Conservation (phyloP, 2,888 invertebrate species). For the Melinopterus prodromus region DNA sequence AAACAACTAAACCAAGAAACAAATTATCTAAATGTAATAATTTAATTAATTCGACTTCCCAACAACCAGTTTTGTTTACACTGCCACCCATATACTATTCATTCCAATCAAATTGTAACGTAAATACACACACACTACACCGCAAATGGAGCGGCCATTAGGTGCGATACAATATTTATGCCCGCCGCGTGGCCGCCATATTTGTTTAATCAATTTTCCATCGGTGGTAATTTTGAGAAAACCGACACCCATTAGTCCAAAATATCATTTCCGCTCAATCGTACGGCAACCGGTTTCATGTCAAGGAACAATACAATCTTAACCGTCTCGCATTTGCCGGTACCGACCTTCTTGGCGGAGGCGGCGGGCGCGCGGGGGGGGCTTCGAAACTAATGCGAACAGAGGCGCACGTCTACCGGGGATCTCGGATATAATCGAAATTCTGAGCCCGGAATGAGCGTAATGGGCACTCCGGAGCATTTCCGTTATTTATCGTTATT, state of each 20-base stretch:
- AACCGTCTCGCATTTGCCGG: background rate
- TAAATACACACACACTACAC: no score
- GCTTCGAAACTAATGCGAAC: background rate
- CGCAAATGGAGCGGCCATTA: no score
- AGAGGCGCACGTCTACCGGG: background rate
- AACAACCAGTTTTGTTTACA: no score
- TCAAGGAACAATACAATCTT: slow-evolving; percentile 27
- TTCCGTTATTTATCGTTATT: slow-evolving; percentile 4
- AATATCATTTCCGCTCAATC: slow-evolving; percentile 20
- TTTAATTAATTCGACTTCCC: no score
- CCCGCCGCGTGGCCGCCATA: background rate
- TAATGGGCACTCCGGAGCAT: background rate
- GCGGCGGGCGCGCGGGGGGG: background rate
- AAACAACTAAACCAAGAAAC: no score
- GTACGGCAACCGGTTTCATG: slow-evolving; percentile 22
- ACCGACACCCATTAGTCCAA: background rate
- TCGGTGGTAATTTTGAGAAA: background rate
- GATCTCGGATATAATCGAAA: slow-evolving; percentile 4
- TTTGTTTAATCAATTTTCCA: slow-evolving; percentile 4
- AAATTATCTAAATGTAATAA: no score
- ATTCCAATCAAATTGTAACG: no score
- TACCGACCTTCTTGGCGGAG: background rate
- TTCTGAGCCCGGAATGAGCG: background rate
- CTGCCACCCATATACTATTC: no score
- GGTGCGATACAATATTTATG: background rate